Conservation (phyloP, 2,888 invertebrate species). For the Pachydiplax longipennis region DNA sequence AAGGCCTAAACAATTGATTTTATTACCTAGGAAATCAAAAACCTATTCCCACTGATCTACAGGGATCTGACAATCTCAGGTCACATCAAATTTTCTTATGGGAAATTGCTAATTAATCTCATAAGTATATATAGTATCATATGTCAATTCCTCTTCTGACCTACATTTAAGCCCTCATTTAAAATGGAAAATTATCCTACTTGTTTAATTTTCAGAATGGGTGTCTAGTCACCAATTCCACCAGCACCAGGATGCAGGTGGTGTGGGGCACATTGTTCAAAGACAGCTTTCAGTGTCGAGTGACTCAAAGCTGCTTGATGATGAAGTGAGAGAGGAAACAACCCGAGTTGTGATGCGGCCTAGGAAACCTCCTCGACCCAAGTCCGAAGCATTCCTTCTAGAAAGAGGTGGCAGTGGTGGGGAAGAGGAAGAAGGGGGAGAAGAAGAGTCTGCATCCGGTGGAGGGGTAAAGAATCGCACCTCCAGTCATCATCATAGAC, state of each 20-base stretch:
- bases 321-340: conserved; percentile 83
- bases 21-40: too few relatives aligned
- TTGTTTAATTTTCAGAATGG: conserved; percentile 72
- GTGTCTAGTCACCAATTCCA: conserved; percentile 56
- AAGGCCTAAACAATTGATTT: too few relatives aligned
- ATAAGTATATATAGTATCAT: too few relatives aligned
- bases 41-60: too few relatives aligned
- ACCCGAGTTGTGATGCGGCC: conserved; percentile 88
- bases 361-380: conserved; percentile 91
- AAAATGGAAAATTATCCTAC: conserved; percentile 47
- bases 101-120: too few relatives aligned
- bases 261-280: conserved; percentile 65
- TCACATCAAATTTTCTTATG: too few relatives aligned
- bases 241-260: conserved; percentile 10
- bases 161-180: not conserved
- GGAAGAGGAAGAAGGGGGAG: conserved; percentile 6
- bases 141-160: too few relatives aligned
- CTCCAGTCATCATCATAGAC: conserved; percentile 7
- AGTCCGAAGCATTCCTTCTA: conserved; percentile 93
- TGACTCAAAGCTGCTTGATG: conserved; percentile 90
- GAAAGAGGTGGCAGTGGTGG: conserved; percentile 56
- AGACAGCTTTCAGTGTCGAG: conserved; percentile 91
- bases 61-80: too few relatives aligned
- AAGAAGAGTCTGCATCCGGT: conserved; percentile 63
- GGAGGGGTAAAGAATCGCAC: conserved; percentile 54